Evolutionary conservation across 2,797 vertebrate genomes (phyloP).

Genomic region (Yasuhikotakia modesta): DNA sequence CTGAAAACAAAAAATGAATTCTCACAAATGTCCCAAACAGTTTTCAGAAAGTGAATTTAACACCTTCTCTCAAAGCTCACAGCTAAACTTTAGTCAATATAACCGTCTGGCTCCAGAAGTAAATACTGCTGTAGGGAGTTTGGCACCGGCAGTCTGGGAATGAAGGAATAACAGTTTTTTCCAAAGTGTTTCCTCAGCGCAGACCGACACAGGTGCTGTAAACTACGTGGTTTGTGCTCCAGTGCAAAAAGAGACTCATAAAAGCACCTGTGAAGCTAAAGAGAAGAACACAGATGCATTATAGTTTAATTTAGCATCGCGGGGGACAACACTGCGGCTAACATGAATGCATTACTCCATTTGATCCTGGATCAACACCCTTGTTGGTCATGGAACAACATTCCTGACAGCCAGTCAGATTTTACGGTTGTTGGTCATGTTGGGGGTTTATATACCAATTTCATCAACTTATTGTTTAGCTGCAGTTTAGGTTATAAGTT

Average conservation of each 20-base stretch:
- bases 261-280: constrained; percentile 73
- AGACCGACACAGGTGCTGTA: constrained; percentile 74
- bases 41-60: not conserved
- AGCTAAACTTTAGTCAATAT: constrained; percentile 50
- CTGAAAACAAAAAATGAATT: not conserved
- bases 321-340: not conserved
- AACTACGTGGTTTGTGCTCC: constrained; percentile 59
- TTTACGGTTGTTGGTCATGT: not conserved
- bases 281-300: not conserved
- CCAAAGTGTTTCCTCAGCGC: constrained; percentile 63
- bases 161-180: constrained; percentile 63
- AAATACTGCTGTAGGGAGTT: constrained; percentile 66
- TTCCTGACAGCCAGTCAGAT: not conserved
- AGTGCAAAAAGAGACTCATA: constrained; percentile 72
- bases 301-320: not conserved
- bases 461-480: no score
- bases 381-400: not conserved
- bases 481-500: no score
- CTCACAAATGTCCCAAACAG: no score
- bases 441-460: not conserved
- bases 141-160: constrained; percentile 74
- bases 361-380: not conserved
- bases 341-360: not conserved
- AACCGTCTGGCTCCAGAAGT: constrained; percentile 72
- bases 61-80: not conserved